phyloP scores from a whole-genome alignment of 1,140 invertebrate genomes.

The Rhopalosiphum padi region DNA sequence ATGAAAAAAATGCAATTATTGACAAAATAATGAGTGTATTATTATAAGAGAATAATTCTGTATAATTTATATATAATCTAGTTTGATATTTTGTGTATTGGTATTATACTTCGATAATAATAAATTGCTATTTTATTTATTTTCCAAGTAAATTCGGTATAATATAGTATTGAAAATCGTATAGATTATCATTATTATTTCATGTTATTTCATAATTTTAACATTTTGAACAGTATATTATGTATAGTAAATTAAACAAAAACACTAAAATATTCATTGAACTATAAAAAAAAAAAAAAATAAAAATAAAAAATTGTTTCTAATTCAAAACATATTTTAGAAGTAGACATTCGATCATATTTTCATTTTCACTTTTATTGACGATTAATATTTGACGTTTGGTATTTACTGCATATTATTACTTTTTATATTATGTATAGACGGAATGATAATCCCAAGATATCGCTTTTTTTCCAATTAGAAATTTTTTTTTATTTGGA shows the following conservation, averaged over 20 bases:
- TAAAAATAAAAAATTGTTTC: not conserved
- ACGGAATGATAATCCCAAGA: not conserved
- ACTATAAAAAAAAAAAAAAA: not conserved
- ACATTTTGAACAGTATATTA: not conserved
- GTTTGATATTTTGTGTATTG: too few relatives aligned
- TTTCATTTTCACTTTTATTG: conserved; percentile 28
- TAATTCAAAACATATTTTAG: not conserved
- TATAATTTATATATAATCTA: too few relatives aligned
- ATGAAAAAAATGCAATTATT: too few relatives aligned
- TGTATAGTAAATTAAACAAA: not conserved
- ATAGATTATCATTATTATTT: too few relatives aligned
- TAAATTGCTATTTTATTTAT: too few relatives aligned
- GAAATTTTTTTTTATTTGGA: not conserved
- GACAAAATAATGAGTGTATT: too few relatives aligned
- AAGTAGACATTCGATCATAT: not conserved
- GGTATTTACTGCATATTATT: not conserved
- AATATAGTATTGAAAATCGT: too few relatives aligned
- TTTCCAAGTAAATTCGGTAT: too few relatives aligned
- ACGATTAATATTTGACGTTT: not conserved
- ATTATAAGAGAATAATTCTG: too few relatives aligned
- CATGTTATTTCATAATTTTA: not conserved
- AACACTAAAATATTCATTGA: not conserved
- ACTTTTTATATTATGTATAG: not conserved
- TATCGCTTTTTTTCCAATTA: conserved; percentile 33
- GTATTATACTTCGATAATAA: too few relatives aligned